Percentiles rank a stretch among this genome's conserved stretches.
Conservation (phyloP, 1,140 invertebrate species). For the Nautilus pompilius region DNA sequence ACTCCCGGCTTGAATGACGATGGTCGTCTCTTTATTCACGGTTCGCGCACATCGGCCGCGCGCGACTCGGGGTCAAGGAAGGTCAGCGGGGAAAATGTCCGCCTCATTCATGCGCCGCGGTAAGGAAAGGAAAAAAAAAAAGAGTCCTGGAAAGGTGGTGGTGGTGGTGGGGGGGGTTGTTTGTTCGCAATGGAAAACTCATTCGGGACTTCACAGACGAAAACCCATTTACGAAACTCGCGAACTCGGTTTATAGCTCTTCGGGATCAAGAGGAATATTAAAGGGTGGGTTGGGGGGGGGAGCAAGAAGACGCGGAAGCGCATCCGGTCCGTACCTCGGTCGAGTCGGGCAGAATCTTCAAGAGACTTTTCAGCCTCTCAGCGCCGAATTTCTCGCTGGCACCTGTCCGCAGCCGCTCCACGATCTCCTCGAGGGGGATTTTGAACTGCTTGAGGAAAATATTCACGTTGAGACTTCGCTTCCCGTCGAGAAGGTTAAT, state of each 20-base stretch:
- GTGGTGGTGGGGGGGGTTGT: too few species aligned
- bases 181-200: too few species aligned
- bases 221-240: background rate
- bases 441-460: slow-evolving; percentile 94
- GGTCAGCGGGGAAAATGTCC: too few species aligned
- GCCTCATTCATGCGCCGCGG: too few species aligned
- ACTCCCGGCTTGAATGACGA: too few species aligned
- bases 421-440: slow-evolving; percentile 86
- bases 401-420: slow-evolving; percentile 77
- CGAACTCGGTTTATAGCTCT: background rate
- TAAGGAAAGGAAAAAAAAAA: too few species aligned
- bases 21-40: too few species aligned
- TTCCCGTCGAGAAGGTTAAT: slow-evolving; percentile 64
- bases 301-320: background rate
- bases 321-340: slow-evolving; percentile 64
- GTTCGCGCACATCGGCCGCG: too few species aligned
- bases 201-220: too few species aligned
- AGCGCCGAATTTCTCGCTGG: slow-evolving; percentile 84
- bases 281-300: background rate
- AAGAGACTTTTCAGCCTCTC: slow-evolving; percentile 87
- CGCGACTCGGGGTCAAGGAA: too few species aligned
- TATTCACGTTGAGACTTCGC: slow-evolving; percentile 93
- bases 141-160: too few species aligned
- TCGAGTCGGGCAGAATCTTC: slow-evolving; percentile 88
- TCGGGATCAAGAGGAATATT: background rate